Evolutionary conservation across 2,113 vertebrate species (phyloP).

Genomic region (Struthidea cinerea): DNA sequence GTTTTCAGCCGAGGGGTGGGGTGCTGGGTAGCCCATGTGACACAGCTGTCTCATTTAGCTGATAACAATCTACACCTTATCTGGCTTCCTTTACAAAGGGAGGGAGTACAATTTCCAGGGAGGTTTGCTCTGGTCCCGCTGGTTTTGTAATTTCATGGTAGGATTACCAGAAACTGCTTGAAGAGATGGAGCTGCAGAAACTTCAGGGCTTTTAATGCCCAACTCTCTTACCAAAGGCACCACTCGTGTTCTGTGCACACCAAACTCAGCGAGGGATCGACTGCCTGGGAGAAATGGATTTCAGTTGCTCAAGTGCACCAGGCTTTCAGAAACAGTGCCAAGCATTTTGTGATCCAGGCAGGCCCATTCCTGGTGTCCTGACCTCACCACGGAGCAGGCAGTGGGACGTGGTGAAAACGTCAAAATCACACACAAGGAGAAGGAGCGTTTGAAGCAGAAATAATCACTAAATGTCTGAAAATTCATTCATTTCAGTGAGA

Average conservation of each 20-base stretch:
- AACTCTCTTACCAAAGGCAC: background rate
- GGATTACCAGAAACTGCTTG: conserved; percentile 12
- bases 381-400: background rate
- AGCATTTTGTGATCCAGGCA: background rate
- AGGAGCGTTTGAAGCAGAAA: background rate
- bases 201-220: background rate
- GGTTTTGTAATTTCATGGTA: conserved; percentile 46
- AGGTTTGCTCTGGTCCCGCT: background rate
- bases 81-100: background rate
- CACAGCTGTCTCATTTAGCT: background rate
- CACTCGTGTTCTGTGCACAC: background rate
- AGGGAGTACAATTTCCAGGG: background rate
- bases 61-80: background rate
- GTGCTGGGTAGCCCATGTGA: background rate
- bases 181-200: background rate
- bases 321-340: background rate
- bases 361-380: background rate
- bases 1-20: background rate
- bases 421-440: background rate
- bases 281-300: background rate
- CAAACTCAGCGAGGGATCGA: background rate
- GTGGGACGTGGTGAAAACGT: background rate
- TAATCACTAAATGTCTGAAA: background rate
- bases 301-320: background rate
- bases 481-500: background rate